Evolutionary conservation across 64 coral and sea anemone genomes (phyloP), one percentile per base, ranked within the genome.

Genomic region (Pachyseris speciosa): DNA sequence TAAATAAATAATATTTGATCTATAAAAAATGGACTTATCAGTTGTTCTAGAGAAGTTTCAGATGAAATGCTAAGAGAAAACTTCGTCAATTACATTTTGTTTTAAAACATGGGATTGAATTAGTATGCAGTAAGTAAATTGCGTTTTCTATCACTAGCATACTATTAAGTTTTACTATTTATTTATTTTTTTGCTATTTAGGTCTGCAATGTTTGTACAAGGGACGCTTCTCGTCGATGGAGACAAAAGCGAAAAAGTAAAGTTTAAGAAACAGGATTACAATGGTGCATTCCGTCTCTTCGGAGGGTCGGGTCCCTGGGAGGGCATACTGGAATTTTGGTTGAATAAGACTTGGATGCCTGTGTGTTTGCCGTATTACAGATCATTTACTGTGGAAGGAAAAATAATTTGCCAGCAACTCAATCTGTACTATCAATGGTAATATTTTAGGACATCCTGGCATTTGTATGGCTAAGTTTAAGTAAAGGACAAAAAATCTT

Each of bases 281-380:
- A 47, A 44, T 5, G 38, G 25, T 5, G 58, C 61, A 19, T 59
- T 95, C 20, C 88, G 94, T 61, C 43, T 95, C 26, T 71, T 37
- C 28, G 72, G 83, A 10, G 88, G 94, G 29, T 29, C 32, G 69
- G 88, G 94, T 13, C 88, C 88, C 26, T 95, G 94, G 94, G 88
- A 91, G 20, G 94, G 94, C 10, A 55, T 22, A n/a, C 42, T 95
- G 4, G 94, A 95, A 37, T 48, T 91, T n/a, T 33, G 58, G 1
- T 9, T 80, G 7, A 91, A 95, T 49, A 38, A 63, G 16, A 91
- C 88, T 0, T 95, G 94, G 94, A 67, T 53, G 34, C 61, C 83
- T 60, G 0, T 91, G 37, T 95, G 94, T 58, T 27, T 49, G 1
- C 26, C 72, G 13, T 59, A 42, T 6, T 72, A 90, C n/a, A 29